These are phyloP conservation scores for Brachystomella parvula DNA, from an alignment of 1,140 invertebrate genomes.

Conservation along the genomic window DNA sequence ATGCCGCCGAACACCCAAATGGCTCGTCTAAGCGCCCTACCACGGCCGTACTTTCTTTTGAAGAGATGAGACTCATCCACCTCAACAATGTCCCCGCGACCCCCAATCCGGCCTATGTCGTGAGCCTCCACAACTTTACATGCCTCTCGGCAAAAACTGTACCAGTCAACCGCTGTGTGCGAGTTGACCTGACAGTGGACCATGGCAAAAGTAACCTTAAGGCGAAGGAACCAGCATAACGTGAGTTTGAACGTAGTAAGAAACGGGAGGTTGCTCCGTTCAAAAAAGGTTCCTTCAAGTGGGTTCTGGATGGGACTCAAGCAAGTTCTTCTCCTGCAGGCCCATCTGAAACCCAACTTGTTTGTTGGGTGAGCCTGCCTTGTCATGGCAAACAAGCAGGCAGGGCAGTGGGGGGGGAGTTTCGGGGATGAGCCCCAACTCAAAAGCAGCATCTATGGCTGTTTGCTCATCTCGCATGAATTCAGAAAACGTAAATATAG, in stretches of 20 bases:
- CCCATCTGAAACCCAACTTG: neutral
- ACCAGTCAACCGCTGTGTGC: conserved; percentile 11
- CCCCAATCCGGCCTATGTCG: conserved; percentile 13
- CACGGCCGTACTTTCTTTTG: conserved; percentile 22
- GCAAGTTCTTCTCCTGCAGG: neutral
- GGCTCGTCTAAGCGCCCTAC: conserved; percentile 5
- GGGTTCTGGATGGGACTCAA: neutral
- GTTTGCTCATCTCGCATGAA: too few species aligned
- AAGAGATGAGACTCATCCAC: conserved; percentile 23
- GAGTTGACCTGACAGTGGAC: neutral
- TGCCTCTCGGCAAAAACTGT: conserved; percentile 14
- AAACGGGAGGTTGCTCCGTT: neutral
- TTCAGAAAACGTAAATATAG: too few species aligned
- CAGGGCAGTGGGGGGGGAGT: neutral
- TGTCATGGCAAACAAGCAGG: neutral
- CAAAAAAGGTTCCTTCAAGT: neutral
- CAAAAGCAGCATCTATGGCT: neutral
- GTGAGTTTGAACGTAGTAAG: neutral
- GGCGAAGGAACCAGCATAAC: neutral
- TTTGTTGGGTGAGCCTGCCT: neutral
- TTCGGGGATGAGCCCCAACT: neutral
- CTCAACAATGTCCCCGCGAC: conserved; percentile 19
- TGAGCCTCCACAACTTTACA: neutral
- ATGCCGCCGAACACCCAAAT: conserved; percentile 26
- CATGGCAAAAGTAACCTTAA: neutral